Base-by-base conservation (phyloP, 1,140 invertebrate species). In the Mamestra configurata region DNA sequence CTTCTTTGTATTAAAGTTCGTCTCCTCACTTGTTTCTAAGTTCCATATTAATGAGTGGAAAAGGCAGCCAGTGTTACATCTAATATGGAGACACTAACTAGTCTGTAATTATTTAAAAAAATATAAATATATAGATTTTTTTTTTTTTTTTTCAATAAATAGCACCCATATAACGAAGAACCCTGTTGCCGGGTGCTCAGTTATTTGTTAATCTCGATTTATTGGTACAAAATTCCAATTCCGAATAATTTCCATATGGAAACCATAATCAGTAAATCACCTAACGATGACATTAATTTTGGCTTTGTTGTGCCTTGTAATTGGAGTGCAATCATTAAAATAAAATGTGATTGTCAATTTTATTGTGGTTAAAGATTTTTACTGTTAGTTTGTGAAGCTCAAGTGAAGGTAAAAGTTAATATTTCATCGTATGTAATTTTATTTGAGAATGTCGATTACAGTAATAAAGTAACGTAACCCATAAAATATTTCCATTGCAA, bases 231-330 rank as follows among this genome's bases (percentile, higher is more conserved):
- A 80, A 82, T 76, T 64, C 66, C 78, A 76, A 80, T 79, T 80
- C 27, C 24, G 73, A 59, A 80, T 81, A 80, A 79, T 71, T 81
- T 51, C 37, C 78, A 79, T 80, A 76, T 68, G 80, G 79, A 64
- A 79, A 79, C 79, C 77, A 78, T 85, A 83, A 85, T n/a, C n/a
- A n/a, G n/a, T n/a, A n/a, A n/a, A n/a, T 85, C 79, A 79, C 77
- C 66, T 82, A 82, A 85, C 77, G 72, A 78, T 75, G 77, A 79
- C 77, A 82, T 82, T 73, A 85, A 85, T 85, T 83, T 78, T 68
- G 79, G 79, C 57, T 81, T 83, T 80, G 71, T 70, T 79, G 24
- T 66, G 64, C 71, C 24, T 1, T n/a, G 71, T 43, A 80, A 86
- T 83, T 80, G 22, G 68, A 27, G 46, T 51, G 40, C 70, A 79